Percentiles rank a stretch among this genome's conserved stretches.
These are phyloP conservation scores for Archocentrus centrarchus DNA, from an alignment of 2,113 vertebrate genomes.

Conservation along the genomic window DNA sequence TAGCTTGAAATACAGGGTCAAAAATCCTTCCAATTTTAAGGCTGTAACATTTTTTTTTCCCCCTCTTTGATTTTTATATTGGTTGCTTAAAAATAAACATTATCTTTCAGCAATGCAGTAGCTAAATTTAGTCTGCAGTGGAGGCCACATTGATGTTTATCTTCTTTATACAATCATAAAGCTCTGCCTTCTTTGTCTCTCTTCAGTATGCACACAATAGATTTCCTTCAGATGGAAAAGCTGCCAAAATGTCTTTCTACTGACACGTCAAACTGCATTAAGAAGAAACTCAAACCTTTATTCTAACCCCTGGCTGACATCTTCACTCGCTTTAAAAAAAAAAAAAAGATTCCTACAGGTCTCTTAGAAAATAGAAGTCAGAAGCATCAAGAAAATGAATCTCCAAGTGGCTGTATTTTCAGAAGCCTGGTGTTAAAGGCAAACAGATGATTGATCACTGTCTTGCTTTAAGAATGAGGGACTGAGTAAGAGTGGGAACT, in stretches of 20 bases:
- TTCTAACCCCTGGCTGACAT: slow-evolving; percentile 8
- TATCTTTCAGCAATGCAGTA: neutral
- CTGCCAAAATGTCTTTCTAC: slow-evolving; percentile 24
- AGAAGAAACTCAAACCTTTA: slow-evolving; percentile 7
- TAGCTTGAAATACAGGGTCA: neutral
- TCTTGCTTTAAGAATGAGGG: neutral
- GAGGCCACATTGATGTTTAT: neutral
- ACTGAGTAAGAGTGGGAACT: neutral
- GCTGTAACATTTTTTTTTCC: neutral
- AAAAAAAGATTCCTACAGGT: neutral
- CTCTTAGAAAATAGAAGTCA: neutral
- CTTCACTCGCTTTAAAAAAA: neutral
- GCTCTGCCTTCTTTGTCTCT: neutral
- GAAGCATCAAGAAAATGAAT: neutral
- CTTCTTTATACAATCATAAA: neutral
- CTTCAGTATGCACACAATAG: neutral
- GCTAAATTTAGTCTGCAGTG: neutral
- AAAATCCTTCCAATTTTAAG: neutral
- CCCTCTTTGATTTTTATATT: neutral
- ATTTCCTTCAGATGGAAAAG: slow-evolving; percentile 24
- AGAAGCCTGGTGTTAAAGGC: neutral
- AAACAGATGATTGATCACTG: neutral
- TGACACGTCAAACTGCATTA: slow-evolving; percentile 10
- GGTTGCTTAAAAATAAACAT: neutral
- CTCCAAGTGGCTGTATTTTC: slow-evolving; percentile 9